These are phyloP conservation scores for Madoqua kirkii DNA, from an alignment of 2,113 vertebrate genomes.

Conservation along the genomic window DNA sequence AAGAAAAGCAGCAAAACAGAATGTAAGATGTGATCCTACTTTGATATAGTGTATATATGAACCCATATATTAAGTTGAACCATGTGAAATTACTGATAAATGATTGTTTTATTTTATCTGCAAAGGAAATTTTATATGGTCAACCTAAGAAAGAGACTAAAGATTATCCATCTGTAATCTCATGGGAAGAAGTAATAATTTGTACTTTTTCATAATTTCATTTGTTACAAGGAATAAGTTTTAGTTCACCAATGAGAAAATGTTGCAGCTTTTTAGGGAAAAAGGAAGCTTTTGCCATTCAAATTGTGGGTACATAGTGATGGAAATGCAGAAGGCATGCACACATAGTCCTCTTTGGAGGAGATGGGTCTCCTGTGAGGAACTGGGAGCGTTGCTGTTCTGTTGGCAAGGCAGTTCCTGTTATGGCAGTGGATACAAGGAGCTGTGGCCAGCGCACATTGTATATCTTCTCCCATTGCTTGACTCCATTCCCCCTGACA, in stretches of 20 bases:
- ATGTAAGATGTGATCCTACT: background rate
- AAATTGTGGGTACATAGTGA: background rate
- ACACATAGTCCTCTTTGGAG: background rate
- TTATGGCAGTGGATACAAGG: background rate
- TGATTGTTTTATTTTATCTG: background rate
- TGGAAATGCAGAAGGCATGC: background rate
- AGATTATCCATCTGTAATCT: background rate
- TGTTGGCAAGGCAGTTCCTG: background rate
- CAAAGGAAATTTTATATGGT: background rate
- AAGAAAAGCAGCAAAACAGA: slow-evolving; percentile 17
- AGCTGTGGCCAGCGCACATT: background rate
- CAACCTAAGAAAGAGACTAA: background rate
- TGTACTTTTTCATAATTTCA: background rate
- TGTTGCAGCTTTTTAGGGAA: background rate
- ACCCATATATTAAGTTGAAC: background rate
- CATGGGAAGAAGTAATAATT: background rate
- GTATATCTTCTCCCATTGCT: background rate
- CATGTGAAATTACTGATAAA: background rate
- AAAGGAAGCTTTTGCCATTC: background rate
- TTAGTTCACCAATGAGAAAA: background rate
- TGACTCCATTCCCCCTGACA: background rate
- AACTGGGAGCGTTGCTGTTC: background rate
- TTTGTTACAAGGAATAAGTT: background rate
- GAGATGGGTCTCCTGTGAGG: background rate
- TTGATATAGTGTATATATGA: background rate